Conservation (phyloP, 2,113 vertebrate genomes). For the Phrynosoma platyrhinos region DNA sequence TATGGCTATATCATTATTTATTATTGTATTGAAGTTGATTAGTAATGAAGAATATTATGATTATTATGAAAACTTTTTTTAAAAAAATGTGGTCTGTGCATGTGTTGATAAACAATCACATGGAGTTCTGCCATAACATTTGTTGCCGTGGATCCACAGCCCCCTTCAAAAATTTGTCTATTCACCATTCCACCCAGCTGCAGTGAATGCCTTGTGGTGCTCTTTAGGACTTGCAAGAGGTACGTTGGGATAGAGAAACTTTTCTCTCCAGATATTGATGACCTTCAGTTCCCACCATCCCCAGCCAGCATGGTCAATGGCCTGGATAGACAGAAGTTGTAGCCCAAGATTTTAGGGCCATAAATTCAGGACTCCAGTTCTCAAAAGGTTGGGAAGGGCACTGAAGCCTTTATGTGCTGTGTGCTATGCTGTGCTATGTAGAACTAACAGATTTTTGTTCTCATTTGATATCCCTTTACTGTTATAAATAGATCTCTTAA, state of each 20-base stretch:
- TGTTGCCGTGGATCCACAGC: not conserved
- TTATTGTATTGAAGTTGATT: not conserved
- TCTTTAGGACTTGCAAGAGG: not conserved
- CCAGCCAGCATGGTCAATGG: too few relatives aligned
- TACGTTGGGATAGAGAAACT: too few relatives aligned
- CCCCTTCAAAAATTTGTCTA: not conserved
- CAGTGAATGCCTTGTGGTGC: not conserved
- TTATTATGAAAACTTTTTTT: not conserved
- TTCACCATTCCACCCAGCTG: not conserved
- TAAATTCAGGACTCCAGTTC: not conserved
- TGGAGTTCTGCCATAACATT: not conserved
- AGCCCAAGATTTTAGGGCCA: not conserved
- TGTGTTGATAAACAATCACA: not conserved
- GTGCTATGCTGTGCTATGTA: not conserved
- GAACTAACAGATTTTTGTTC: not conserved
- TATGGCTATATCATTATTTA: not conserved
- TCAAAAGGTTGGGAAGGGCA: not conserved
- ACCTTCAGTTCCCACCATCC: too few relatives aligned
- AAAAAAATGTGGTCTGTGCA: too few relatives aligned
- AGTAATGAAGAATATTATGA: not conserved
- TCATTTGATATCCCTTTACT: not conserved
- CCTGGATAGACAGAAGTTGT: not conserved
- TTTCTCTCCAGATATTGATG: too few relatives aligned
- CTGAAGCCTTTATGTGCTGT: too few relatives aligned
- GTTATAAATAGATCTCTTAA: not conserved